phyloP scores from a whole-genome alignment of 2,888 invertebrate species.

The Philereme vetulata region DNA sequence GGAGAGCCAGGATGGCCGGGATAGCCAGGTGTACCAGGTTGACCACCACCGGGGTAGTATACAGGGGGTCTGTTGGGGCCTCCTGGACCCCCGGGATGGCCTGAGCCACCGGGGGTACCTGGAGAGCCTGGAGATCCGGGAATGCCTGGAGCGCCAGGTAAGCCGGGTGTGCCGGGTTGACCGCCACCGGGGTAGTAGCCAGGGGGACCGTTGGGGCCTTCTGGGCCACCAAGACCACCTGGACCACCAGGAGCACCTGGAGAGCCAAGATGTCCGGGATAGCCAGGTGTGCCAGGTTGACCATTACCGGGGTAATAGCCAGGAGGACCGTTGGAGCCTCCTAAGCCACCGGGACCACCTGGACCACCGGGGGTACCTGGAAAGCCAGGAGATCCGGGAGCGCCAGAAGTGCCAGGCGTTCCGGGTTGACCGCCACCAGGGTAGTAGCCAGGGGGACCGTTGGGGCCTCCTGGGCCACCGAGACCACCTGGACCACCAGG shows the following conservation, averaged over 20 bases:
- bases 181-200: conserved; percentile 47
- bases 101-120: conserved; percentile 4
- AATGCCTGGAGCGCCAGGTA: conserved; percentile 35
- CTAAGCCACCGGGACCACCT: conserved; percentile 19
- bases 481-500: conserved; percentile 17
- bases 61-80: conserved; percentile 42
- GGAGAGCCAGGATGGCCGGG: conserved; percentile 33
- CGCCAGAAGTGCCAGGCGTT: background rate
- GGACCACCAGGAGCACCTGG: conserved; percentile 53
- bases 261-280: conserved; percentile 35
- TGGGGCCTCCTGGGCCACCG: conserved; percentile 44
- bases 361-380: background rate
- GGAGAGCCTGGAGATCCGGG: conserved; percentile 23
- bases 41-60: conserved; percentile 38
- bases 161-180: conserved; percentile 32
- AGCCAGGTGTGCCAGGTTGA: background rate
- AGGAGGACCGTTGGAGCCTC: conserved; percentile 47
- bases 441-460: conserved; percentile 30
- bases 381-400: too few species aligned
- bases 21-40: conserved; percentile 43
- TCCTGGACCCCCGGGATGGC: conserved; percentile 38
- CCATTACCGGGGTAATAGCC: background rate
- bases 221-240: conserved; percentile 33
- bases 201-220: conserved; percentile 40
- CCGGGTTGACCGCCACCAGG: background rate